A percentile compares a stretch with the other conserved stretches of the same genome.
Evolutionary conservation across 2,888 invertebrate species (phyloP).

Genomic region (Theretra japonica): DNA sequence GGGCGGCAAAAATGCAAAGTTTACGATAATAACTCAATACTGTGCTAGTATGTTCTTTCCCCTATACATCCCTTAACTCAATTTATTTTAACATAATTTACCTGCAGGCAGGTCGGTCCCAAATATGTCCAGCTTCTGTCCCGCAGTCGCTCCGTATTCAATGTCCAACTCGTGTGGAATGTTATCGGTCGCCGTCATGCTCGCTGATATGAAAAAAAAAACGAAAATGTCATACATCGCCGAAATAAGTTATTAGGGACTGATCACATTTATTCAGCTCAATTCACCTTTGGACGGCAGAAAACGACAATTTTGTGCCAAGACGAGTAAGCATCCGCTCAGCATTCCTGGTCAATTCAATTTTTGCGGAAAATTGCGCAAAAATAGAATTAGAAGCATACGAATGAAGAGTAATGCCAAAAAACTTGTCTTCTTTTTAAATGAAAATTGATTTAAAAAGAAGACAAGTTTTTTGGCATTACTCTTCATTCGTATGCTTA

Average conservation of each 20-base stretch:
- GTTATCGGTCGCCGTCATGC: constrained; percentile 75
- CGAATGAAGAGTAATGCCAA: too few relatives aligned
- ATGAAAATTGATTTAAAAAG: not conserved
- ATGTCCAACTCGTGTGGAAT: constrained; percentile 83
- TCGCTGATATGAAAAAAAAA: constrained; percentile 70
- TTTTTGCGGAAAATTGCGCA: too few relatives aligned
- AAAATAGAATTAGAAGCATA: too few relatives aligned
- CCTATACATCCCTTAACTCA: not conserved
- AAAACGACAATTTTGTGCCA: too few relatives aligned
- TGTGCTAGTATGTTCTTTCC: not conserved
- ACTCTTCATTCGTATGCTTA: too few relatives aligned
- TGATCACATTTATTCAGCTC: too few relatives aligned
- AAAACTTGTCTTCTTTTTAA: not conserved
- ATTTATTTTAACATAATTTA: constrained; percentile 52
- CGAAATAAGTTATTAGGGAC: too few relatives aligned
- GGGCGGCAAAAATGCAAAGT: not conserved
- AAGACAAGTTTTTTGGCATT: not conserved
- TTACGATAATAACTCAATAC: too few relatives aligned
- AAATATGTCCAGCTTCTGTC: constrained; percentile 87
- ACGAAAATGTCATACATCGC: not conserved
- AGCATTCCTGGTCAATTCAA: too few relatives aligned
- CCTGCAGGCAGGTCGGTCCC: constrained; percentile 86
- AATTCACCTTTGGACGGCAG: too few relatives aligned
- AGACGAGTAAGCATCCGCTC: too few relatives aligned
- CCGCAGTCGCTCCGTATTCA: constrained; percentile 86